Evolutionary conservation across 2,888 invertebrate genomes (phyloP), one percentile per base, ranked within the genome.

Genomic region (Dichetophora obliterata): DNA sequence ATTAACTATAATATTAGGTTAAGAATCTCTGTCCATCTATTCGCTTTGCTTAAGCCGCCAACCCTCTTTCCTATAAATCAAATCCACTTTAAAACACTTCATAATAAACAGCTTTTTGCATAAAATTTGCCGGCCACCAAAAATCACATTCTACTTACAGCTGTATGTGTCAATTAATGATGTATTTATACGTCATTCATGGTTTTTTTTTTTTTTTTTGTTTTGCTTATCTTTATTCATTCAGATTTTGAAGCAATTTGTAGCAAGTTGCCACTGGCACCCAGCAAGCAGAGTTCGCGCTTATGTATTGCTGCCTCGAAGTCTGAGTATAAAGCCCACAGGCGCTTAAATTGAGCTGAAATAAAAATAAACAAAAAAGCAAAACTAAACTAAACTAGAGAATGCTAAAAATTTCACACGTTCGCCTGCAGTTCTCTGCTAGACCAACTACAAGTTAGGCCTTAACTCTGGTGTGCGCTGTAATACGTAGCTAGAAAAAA

Each of bases 241-340:
- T 43, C 43, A 43, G 43, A 43, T 6, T 43, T 43, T 43, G 43
- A 43, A 43, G 43, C 11, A 43, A 43, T 43, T 43, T 43, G 14
- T 43, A 43, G 43, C 14, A 11, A 43, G 11, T 43, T 43, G 43
- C 8, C 3, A 5, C 8, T 50, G 11, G 37, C n/a, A 37, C 14
- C 65, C 54, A 16, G 27, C 27, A 27, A 6, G 43, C 43, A 43
- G 14, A 11, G 14, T 43, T 43, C 14, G 11, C 43, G 1, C 43
- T 11, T 14, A 3, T 43, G 2, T 34, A 5, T 5, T 24, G 5
- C 68, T 68, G 48, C 65, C 66, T n/a, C 14, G 48, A 14, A 27
- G 77, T 77, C 66, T 68, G 69, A 34, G 61, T 54, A 63, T 70
- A 24, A 61, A n/a, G 68, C 74, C 77, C 37, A 59, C 19, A 27